Conservation (phyloP, 2,113 vertebrate species). For the Xiphophorus maculatus region DNA sequence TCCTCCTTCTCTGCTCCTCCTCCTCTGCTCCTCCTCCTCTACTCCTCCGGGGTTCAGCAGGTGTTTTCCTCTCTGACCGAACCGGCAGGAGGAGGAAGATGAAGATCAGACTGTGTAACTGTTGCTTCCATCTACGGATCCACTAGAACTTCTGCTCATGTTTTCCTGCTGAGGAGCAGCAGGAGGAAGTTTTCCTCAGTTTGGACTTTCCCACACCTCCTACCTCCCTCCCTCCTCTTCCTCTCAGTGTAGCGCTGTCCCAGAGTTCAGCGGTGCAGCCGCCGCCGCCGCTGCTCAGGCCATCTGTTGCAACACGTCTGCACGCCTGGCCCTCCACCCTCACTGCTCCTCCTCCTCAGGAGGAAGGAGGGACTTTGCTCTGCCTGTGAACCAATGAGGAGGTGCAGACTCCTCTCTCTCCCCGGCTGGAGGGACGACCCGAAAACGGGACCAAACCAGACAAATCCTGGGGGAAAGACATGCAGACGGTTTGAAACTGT, state of each 20-base stretch:
- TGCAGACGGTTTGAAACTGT: neutral
- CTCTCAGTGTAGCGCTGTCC: constrained; percentile 30
- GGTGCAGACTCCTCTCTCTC: neutral
- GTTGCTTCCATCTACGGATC: constrained; percentile 17
- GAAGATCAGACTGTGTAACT: constrained; percentile 23
- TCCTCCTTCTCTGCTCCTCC: constrained; percentile 12
- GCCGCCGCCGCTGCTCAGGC: constrained; percentile 39
- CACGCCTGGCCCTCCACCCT: constrained; percentile 60
- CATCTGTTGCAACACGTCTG: constrained; percentile 74
- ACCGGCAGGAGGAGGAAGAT: constrained; percentile 27
- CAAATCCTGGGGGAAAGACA: constrained; percentile 19
- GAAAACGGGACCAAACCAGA: constrained; percentile 36
- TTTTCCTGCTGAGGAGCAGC: constrained; percentile 10
- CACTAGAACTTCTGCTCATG: constrained; percentile 35
- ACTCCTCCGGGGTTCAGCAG: constrained; percentile 56
- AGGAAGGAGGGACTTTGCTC: constrained; percentile 29
- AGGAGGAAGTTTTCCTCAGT: neutral
- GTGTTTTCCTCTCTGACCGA: constrained; percentile 56
- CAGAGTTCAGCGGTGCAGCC: constrained; percentile 43
- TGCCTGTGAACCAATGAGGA: constrained; percentile 28
- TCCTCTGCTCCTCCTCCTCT: neutral
- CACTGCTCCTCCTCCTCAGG: constrained; percentile 24
- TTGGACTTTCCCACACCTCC: neutral
- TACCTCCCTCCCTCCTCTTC: neutral
- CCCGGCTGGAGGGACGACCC: constrained; percentile 28